Conservation (phyloP, 2,797 vertebrate genomes). For the Anas bernieri region DNA sequence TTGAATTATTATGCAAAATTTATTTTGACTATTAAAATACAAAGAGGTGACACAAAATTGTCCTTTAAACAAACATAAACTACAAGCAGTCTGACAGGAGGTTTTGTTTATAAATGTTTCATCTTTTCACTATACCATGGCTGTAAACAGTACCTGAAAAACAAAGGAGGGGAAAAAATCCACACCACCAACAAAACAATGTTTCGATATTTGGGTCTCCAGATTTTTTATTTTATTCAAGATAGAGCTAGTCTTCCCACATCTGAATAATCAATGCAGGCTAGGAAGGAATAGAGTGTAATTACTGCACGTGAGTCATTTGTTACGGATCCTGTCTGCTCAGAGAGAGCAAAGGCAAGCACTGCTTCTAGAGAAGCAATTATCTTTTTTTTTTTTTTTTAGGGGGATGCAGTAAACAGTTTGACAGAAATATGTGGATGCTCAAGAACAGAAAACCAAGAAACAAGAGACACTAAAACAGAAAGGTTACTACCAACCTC, state of each 20-base stretch:
- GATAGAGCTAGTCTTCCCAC: slow-evolving; percentile 10
- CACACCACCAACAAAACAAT: not conserved
- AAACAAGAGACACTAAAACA: not conserved
- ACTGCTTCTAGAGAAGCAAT: slow-evolving; percentile 3
- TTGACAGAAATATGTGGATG: slow-evolving; percentile 2
- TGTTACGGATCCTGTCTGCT: slow-evolving; percentile 36
- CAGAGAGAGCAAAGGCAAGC: not conserved
- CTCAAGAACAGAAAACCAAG: not conserved
- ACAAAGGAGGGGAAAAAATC: not conserved
- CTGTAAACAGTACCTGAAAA: slow-evolving; percentile 1
- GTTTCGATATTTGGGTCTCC: not conserved
- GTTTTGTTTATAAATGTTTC: slow-evolving; percentile 20
- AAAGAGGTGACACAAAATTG: slow-evolving; percentile 70
- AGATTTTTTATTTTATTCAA: not conserved
- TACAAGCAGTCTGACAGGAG: slow-evolving; percentile 6
- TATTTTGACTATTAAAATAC: slow-evolving; percentile 75
- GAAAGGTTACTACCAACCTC: not conserved
- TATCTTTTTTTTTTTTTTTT: not conserved
- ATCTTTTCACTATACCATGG: not conserved
- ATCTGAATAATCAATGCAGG: slow-evolving; percentile 50
- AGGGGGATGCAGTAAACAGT: not conserved
- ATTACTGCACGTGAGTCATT: slow-evolving; percentile 48
- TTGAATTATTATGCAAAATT: slow-evolving; percentile 77
- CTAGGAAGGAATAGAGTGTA: slow-evolving; percentile 49
- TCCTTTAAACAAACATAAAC: slow-evolving; percentile 67